These are phyloP conservation scores for Paralichthys olivaceus DNA, from an alignment of 2,113 vertebrate genomes.

Conservation along the genomic window DNA sequence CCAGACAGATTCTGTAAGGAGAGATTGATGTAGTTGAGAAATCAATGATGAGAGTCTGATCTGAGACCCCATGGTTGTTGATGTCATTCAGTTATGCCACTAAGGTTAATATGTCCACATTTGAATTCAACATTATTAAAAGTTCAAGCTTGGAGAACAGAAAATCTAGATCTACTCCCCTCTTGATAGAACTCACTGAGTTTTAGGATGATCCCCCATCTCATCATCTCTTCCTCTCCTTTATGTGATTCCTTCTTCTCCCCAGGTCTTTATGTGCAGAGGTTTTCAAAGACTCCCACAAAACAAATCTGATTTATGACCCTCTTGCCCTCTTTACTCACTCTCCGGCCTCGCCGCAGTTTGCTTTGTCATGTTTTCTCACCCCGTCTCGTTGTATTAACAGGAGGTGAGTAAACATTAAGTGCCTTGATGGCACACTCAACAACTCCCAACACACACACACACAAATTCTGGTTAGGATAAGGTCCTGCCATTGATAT, in stretches of 20 bases:
- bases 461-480: neutral
- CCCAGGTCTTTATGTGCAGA: conserved; percentile 22
- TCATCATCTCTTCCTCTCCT: conserved; percentile 30
- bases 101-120: conserved; percentile 28
- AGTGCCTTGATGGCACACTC: conserved; percentile 2
- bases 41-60: neutral
- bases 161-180: conserved; percentile 24
- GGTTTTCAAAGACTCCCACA: conserved; percentile 33
- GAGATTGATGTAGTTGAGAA: neutral
- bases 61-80: conserved; percentile 6
- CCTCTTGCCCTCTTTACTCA: conserved; percentile 19
- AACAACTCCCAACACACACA: neutral
- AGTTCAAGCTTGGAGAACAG: conserved; percentile 7
- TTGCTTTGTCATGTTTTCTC: conserved; percentile 17
- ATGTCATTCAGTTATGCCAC: conserved; percentile 25
- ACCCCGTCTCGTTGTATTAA: conserved; percentile 12
- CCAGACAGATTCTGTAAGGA: neutral
- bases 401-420: conserved; percentile 11
- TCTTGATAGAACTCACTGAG: conserved; percentile 8
- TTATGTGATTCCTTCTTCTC: conserved; percentile 17
- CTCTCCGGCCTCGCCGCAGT: neutral
- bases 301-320: conserved; percentile 45
- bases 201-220: conserved; percentile 26
- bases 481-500: neutral
- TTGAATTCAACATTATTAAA: conserved; percentile 37